Base-by-base conservation (phyloP, 1,140 invertebrate species). In the Hormaphis cornu region DNA sequence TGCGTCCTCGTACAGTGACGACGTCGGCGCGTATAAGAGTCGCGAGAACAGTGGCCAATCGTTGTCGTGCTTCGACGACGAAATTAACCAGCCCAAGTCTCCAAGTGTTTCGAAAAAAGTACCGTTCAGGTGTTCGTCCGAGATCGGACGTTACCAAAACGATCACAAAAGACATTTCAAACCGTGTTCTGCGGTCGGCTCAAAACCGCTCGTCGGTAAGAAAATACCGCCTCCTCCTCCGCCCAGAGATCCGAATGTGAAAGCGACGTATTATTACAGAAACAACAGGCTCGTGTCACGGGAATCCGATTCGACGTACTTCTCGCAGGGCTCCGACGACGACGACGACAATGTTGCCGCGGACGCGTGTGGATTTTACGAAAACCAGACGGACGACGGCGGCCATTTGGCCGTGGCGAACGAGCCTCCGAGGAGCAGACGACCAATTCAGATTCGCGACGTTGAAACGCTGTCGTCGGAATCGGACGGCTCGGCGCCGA, bases 221-320 rank as follows among this genome's bases (percentile, higher is more conserved):
- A 66, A 66, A 48, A 66, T 66, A 18, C 84, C 85, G 12, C 87
- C 86, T 1, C 83, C 83, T n/a, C 86, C 86, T 42, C 86, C 87
- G 2, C 87, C 87, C 28, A 77, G 86, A 73, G 86, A 87, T 77
- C 86, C 85, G 22, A 81, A 84, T 72, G 76, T 85, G 73, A 82
- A 80, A 77, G 77, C 81, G 6, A 74, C 81, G 44, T 77, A 80
- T 69, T 78, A 78, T 74, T 70, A 81, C 79, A 74, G 1, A 73
- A 75, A 37, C 20, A 20, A 66, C 50, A 69, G 72, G 44, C 52
- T 53, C 1, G 53, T 72, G 48, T 73, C 72, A 74, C 69, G 76
- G 79, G 16, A 73, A 73, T 63, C 73, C 46, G 40, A 61, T 44
- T 61, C 53, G 54, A 42, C 26, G 26, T 70, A 54, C 37, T 56